phyloP scores from a whole-genome alignment of 2,113 vertebrate species.

The Nycticryphes semicollaris region DNA sequence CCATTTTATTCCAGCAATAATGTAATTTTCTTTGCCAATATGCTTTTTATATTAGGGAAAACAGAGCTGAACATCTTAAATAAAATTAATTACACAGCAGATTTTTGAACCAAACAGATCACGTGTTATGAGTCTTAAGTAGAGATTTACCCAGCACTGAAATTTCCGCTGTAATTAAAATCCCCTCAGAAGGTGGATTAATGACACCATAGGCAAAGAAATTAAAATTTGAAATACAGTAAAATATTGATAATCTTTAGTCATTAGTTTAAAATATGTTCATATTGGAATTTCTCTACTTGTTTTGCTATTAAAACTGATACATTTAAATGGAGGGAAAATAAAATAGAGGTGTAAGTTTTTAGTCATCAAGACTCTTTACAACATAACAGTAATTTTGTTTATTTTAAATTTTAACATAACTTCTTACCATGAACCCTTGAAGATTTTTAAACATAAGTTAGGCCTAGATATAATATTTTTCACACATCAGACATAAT shows the following conservation, averaged over 20 bases:
- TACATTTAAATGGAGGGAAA: not conserved
- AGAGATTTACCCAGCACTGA: not conserved
- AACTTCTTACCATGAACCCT: not conserved
- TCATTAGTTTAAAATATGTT: not conserved
- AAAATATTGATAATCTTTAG: not conserved
- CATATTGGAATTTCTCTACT: not conserved
- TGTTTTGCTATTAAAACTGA: not conserved
- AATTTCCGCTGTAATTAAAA: not conserved
- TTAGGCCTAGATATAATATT: not conserved
- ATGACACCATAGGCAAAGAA: not conserved
- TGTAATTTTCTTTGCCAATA: not conserved
- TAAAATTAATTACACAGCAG: not conserved
- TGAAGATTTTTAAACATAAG: not conserved
- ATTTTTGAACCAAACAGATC: not conserved
- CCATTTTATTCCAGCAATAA: not conserved
- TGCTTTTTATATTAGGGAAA: not conserved
- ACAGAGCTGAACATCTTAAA: not conserved
- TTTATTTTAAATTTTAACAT: not conserved
- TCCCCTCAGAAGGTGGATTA: not conserved
- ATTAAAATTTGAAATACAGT: not conserved
- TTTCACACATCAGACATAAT: not conserved
- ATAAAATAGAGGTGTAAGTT: not conserved
- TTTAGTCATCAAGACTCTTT: not conserved
- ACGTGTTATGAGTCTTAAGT: not conserved
- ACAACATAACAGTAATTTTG: not conserved